Conservation (phyloP, 2,888 invertebrate species). For the Aleiodes alternator region DNA sequence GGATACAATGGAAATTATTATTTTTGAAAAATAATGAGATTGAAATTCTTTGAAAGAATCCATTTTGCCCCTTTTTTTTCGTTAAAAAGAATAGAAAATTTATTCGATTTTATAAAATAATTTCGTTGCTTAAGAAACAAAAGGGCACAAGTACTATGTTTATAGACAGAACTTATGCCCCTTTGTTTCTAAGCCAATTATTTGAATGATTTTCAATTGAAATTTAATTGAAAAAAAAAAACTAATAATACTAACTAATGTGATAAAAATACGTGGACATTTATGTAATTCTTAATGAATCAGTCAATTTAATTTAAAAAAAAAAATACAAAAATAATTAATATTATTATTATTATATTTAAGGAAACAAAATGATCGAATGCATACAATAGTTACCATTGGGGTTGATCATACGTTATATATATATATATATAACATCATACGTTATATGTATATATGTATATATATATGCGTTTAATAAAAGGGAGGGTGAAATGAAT, state of each 20-base stretch:
- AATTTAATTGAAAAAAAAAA: conserved; percentile 20
- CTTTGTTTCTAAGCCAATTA: background rate
- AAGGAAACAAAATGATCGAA: background rate
- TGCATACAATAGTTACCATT: conserved; percentile 26
- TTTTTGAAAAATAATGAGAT: too few relatives aligned
- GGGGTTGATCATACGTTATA: conserved; percentile 11
- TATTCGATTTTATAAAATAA: too few relatives aligned
- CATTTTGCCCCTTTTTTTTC: too few relatives aligned
- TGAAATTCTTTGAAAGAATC: too few relatives aligned
- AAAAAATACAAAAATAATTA: background rate
- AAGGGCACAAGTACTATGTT: too few relatives aligned
- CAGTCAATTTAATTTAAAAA: conserved; percentile 33
- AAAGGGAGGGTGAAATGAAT: conserved; percentile 10
- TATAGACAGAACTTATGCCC: too few relatives aligned
- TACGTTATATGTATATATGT: background rate
- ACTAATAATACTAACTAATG: conserved; percentile 31
- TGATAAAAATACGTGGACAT: conserved; percentile 30
- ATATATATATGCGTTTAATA: too few relatives aligned
- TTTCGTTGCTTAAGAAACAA: too few relatives aligned
- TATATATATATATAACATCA: background rate
- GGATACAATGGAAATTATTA: too few relatives aligned
- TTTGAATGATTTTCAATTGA: conserved; percentile 1
- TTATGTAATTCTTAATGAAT: conserved; percentile 16
- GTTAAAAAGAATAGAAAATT: too few relatives aligned
- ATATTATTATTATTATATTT: conserved; percentile 23